These are phyloP conservation scores for Anolis sagrei DNA, from an alignment of 2,113 vertebrate species.

Conservation along the genomic window DNA sequence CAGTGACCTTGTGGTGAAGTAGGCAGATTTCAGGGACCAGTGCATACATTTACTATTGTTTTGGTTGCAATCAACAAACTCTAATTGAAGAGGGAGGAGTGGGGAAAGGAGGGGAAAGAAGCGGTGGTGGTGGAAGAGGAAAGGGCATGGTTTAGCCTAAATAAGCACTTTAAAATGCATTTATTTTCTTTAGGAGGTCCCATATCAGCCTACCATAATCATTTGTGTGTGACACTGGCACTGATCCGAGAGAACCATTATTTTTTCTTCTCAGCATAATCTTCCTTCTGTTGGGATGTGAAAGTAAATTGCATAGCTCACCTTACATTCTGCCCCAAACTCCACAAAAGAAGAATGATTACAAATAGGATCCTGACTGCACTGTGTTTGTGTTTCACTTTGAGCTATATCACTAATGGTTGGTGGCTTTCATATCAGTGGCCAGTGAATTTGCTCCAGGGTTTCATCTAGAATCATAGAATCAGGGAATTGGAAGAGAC, in stretches of 20 bases:
- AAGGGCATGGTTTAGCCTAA: neutral
- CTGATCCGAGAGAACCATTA: neutral
- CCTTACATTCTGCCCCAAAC: neutral
- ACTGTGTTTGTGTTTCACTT: too few species aligned
- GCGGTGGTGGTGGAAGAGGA: too few species aligned
- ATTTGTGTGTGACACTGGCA: neutral
- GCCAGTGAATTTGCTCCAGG: too few species aligned
- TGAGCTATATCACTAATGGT: too few species aligned
- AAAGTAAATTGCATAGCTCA: neutral
- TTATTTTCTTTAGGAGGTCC: neutral
- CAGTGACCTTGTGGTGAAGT: neutral
- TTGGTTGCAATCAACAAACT: neutral
- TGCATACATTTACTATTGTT: neutral
- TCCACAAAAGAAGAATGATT: neutral
- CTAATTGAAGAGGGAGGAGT: too few species aligned
- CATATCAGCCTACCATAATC: neutral
- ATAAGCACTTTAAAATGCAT: neutral
- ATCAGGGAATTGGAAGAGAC: too few species aligned
- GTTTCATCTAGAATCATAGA: too few species aligned
- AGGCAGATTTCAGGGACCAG: neutral
- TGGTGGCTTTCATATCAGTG: too few species aligned
- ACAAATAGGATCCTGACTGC: too few species aligned
- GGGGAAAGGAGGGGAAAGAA: too few species aligned
- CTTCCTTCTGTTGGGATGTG: neutral
- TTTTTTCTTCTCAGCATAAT: neutral